Percentiles rank a stretch among this genome's conserved stretches.
Evolutionary conservation across 2,797 vertebrate genomes (phyloP).

Genomic region (Cheirogaleus major): DNA sequence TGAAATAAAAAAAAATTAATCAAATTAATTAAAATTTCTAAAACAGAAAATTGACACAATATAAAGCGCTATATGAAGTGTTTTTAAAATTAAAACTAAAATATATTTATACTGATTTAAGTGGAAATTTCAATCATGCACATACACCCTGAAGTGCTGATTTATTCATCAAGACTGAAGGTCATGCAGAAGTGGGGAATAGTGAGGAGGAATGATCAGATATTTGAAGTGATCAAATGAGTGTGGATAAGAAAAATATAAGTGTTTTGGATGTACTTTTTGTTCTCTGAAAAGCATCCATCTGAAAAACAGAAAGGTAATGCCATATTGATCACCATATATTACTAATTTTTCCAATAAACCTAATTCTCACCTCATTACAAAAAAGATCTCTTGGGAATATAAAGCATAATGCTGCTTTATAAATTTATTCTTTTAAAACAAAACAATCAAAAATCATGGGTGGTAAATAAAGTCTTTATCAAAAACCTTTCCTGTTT

Average conservation of each 20-base stretch:
- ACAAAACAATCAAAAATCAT: background rate
- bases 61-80: background rate
- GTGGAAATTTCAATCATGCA: background rate
- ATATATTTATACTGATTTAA: background rate
- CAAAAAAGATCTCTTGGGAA: background rate
- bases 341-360: background rate
- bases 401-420: background rate
- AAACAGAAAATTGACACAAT: background rate
- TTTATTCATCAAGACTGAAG: background rate
- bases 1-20: too few species aligned
- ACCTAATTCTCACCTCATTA: background rate
- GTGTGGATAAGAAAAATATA: background rate
- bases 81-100: constrained; percentile 12
- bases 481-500: background rate
- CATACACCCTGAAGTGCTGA: background rate
- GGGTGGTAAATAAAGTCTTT: background rate
- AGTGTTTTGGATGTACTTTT: background rate
- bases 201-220: background rate
- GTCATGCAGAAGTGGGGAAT: background rate
- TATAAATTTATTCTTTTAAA: background rate
- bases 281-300: background rate
- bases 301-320: background rate
- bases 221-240: background rate
- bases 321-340: background rate
- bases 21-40: background rate